Percentiles rank a stretch among this genome's conserved stretches.
Conservation (phyloP, 64 coral and sea anemone species). For the Porites australiensis region DNA sequence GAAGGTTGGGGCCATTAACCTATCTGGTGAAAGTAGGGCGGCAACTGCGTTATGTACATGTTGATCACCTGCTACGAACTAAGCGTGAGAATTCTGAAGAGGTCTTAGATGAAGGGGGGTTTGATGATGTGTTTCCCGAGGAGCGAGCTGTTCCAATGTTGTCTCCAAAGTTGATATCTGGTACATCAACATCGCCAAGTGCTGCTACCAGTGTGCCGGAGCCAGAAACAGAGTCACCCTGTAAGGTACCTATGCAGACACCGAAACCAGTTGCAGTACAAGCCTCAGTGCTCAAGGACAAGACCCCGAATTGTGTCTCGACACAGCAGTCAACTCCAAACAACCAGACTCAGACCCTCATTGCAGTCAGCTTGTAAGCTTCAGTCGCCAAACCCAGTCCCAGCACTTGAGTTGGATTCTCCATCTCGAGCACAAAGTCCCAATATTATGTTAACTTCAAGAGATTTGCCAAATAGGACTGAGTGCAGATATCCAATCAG, state of each 20-base stretch:
- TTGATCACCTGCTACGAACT: conserved; percentile 28
- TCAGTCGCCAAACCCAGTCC: too few relatives aligned
- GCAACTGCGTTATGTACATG: conserved; percentile 47
- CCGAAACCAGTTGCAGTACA: background rate
- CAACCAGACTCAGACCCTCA: too few relatives aligned
- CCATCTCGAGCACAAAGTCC: too few relatives aligned
- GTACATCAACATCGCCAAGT: conserved; percentile 4
- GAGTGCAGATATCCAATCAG: conserved; percentile 13
- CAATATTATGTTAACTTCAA: background rate
- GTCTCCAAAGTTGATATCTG: background rate
- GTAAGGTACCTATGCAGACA: background rate
- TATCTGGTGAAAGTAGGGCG: conserved; percentile 50
- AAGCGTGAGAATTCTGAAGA: background rate
- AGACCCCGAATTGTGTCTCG: too few relatives aligned
- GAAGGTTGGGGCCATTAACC: conserved; percentile 41
- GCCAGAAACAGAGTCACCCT: background rate
- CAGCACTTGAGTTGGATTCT: too few relatives aligned
- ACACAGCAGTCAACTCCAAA: too few relatives aligned
- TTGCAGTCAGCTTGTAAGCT: too few relatives aligned
- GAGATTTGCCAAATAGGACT: background rate
- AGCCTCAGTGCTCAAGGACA: too few relatives aligned
- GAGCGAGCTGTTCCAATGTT: background rate
- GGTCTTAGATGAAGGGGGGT: background rate
- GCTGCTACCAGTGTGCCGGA: background rate
- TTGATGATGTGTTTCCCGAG: background rate